These are phyloP conservation scores for Heterohyrax brucei DNA, from an alignment of 2,797 vertebrate genomes.

Conservation along the genomic window DNA sequence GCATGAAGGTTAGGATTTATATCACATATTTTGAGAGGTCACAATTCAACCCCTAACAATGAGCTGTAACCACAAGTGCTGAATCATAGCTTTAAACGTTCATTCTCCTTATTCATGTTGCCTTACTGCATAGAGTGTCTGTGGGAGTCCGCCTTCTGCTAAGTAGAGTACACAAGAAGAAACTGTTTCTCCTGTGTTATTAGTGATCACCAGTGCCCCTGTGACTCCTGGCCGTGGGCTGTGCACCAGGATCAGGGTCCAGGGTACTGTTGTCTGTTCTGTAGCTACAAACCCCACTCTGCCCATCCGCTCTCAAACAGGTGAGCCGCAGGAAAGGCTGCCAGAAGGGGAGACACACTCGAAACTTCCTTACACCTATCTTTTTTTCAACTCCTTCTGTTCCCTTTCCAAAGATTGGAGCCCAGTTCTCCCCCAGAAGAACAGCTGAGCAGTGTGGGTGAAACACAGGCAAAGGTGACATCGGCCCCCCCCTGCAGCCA, in stretches of 20 bases:
- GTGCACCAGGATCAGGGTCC: not conserved
- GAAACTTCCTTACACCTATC: not conserved
- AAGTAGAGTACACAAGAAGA: not conserved
- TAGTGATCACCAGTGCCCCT: not conserved
- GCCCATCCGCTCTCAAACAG: not conserved
- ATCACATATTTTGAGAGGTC: too few species aligned
- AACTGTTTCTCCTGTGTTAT: not conserved
- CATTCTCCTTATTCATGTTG: not conserved
- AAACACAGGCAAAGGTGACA: not conserved
- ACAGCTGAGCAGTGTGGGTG: not conserved
- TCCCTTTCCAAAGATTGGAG: slow-evolving; percentile 24
- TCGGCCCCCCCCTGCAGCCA: not conserved
- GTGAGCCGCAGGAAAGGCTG: not conserved
- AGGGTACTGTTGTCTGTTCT: not conserved
- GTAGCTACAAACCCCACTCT: not conserved
- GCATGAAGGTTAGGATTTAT: too few species aligned
- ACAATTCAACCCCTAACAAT: too few species aligned
- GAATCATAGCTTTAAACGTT: not conserved
- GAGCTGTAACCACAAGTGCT: not conserved
- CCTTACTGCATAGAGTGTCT: not conserved
- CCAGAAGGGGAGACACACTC: not conserved
- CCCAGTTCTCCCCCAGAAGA: slow-evolving; percentile 20
- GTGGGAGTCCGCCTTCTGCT: not conserved
- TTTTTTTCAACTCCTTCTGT: not conserved
- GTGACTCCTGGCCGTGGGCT: not conserved